Base-by-base conservation (phyloP, 2,888 invertebrate species). In the Acronicta aceris region DNA sequence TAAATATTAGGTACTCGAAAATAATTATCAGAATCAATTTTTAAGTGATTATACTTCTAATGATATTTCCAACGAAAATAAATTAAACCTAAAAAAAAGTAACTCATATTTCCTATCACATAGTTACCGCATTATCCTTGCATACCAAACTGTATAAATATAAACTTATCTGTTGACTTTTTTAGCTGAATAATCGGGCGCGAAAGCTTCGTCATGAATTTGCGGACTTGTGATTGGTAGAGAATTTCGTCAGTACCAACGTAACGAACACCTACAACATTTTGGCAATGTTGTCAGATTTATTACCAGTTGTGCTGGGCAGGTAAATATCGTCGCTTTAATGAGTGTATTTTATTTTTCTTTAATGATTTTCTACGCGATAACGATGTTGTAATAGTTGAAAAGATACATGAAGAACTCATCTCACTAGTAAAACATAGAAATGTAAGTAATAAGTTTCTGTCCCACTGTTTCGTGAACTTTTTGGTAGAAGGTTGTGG, bases 241-340 rank as follows among this genome's bases (percentile, higher is more conserved):
- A 82, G 76, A 81, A 81, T 83, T 88, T 87, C 71, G 83, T 81
- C 56, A 74, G 82, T 91, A 87, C 94, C 94, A 94, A 94, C 93
- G 42, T 87, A 85, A 87, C 65, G 74, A 83, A 84, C 74, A 69
- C 57, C 52, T 74, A 80, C 73, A 81, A 79, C 81, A 84, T 82
- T 90, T 92, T 90, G 88, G 89, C 88, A 88, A 93, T 88, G 93
- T 94, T 94, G 94, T 91, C 93, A 91, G 87, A 89, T 90, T 86
- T 89, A 89, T 89, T 92, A 90, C 91, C 92, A 93, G 93, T 93
- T 92, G 90, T 92, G 78, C 90, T 89, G 84, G 88, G 88, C 91
- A 89, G 85, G 92, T 93, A 93, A 93, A 92, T 92, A 93, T 92
- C 87, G 88, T 92, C 89, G 90, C 87, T 86, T 84, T 86, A 78